Evolutionary conservation across 2,797 vertebrate species (phyloP), one percentile per base, ranked within the genome.

Genomic region (Arvicola amphibius): DNA sequence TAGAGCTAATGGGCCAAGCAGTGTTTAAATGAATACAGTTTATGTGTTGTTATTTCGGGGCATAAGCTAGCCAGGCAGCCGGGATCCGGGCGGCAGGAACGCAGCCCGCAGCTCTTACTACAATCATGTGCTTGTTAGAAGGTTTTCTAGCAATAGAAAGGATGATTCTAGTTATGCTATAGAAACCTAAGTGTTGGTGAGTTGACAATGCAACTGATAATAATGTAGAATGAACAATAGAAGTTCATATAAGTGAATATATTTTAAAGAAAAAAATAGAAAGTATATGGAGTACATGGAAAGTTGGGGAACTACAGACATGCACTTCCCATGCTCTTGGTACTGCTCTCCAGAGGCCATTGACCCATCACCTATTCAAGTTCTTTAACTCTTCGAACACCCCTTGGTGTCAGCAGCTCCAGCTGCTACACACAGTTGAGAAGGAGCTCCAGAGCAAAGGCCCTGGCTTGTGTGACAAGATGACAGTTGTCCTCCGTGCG

Each of bases 401-500:
- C 27, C 19, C 25, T 46, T 25, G 11, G 11, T 63, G 1, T 2
- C 19, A 3, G 65, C 25, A 25, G 34, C 16, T 32, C 27, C 19
- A 34, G 5, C 32, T 56, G 7, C 56, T 83, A 73, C 40, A 53
- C 73, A n/a, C 59, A 95, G 92, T 59, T 79, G 21, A 95, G 46
- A 78, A 88, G 63, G 53, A 69, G 69, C 63, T 71, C 29, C 16
- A 34, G 25, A 19, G 32, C 46, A 76, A 71, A 29, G 43, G 6
- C 7, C 34, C 16, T 1, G 25, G 48, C 14, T 81, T 86, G 21
- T 65, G 77, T 65, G 77, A 1, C 87, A 97, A 2, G 88, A 94
- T 0, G 96, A 96, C 23, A 91, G 95, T 46, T 97, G 95, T 29
- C 96, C 93, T 0, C 84, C 92, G 3, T 97, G 95, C 14, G 94